phyloP scores from a whole-genome alignment of 1,140 invertebrate genomes.

The Drosophila jambulina region DNA sequence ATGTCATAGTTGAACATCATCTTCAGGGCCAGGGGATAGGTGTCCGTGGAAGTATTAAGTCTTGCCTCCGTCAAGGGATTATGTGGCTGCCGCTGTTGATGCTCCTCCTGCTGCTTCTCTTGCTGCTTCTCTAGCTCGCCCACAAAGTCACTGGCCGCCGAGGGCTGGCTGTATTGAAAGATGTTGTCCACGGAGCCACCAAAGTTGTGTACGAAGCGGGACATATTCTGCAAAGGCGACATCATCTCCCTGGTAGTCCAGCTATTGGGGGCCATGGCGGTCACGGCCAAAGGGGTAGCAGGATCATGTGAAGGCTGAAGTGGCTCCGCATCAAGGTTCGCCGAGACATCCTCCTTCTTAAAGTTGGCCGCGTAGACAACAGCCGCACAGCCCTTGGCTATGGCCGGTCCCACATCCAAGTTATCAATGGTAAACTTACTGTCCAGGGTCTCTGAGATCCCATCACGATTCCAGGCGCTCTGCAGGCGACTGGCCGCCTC shows the following conservation, averaged over 20 bases:
- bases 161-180: slow-evolving; percentile 62
- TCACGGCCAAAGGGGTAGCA: not conserved
- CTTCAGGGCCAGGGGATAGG: slow-evolving; percentile 92
- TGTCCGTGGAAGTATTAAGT: slow-evolving; percentile 46
- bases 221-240: slow-evolving; percentile 84
- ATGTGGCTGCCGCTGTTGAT: slow-evolving; percentile 5
- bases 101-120: slow-evolving; percentile 8
- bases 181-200: slow-evolving; percentile 82
- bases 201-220: slow-evolving; percentile 82
- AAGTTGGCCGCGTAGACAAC: slow-evolving; percentile 91
- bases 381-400: slow-evolving; percentile 93
- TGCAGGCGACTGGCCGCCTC: slow-evolving; percentile 89
- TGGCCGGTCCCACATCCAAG: slow-evolving; percentile 89
- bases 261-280: slow-evolving; percentile 17
- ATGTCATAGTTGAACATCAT: slow-evolving; percentile 97
- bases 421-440: slow-evolving; percentile 86
- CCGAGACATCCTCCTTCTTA: slow-evolving; percentile 47
- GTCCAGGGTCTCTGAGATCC: slow-evolving; percentile 82
- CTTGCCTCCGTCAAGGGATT: slow-evolving; percentile 4
- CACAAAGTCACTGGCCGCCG: slow-evolving; percentile 70
- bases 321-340: not conserved
- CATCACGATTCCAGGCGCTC: slow-evolving; percentile 87
- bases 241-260: slow-evolving; percentile 61
- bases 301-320: not conserved
- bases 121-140: slow-evolving; percentile 30